These are phyloP conservation scores for Philereme vetulata DNA, from an alignment of 2,888 invertebrate genomes.

Conservation along the genomic window DNA sequence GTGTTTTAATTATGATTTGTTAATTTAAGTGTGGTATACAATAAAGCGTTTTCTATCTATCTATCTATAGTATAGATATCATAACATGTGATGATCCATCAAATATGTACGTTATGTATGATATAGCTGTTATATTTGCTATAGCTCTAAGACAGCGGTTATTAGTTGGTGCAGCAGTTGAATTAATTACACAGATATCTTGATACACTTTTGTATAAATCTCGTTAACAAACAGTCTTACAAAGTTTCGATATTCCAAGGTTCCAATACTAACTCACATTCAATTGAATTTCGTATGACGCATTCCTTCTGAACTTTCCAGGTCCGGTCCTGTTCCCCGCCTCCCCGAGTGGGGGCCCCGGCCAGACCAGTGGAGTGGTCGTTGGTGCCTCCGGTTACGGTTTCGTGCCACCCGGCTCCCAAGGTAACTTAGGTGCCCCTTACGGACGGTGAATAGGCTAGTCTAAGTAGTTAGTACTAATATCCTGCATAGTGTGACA, in stretches of 20 bases:
- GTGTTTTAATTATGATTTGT: too few species aligned
- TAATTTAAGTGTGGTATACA: too few species aligned
- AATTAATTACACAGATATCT: too few species aligned
- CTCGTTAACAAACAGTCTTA: neutral
- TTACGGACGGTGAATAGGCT: conserved; percentile 68
- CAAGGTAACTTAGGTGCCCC: conserved; percentile 87
- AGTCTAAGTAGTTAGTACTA: conserved; percentile 73
- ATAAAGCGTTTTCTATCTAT: too few species aligned
- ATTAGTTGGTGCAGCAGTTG: too few species aligned
- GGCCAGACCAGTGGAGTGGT: conserved; percentile 91
- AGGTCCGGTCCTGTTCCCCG: conserved; percentile 93
- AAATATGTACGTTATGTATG: too few species aligned
- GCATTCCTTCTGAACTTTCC: conserved; percentile 48
- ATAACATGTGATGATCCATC: too few species aligned
- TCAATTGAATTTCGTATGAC: conserved; percentile 30
- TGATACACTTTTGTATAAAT: too few species aligned
- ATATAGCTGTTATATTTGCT: too few species aligned
- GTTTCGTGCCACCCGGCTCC: conserved; percentile 91
- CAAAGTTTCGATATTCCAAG: conserved; percentile 14
- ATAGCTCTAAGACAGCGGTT: too few species aligned
- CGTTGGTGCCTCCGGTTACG: conserved; percentile 92
- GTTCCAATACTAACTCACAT: conserved; percentile 7
- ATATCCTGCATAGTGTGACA: conserved; percentile 47
- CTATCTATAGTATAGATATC: too few species aligned
- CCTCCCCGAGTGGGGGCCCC: conserved; percentile 86